Conservation (phyloP, 2,797 vertebrate species). For the Pagetopsis macropterus region DNA sequence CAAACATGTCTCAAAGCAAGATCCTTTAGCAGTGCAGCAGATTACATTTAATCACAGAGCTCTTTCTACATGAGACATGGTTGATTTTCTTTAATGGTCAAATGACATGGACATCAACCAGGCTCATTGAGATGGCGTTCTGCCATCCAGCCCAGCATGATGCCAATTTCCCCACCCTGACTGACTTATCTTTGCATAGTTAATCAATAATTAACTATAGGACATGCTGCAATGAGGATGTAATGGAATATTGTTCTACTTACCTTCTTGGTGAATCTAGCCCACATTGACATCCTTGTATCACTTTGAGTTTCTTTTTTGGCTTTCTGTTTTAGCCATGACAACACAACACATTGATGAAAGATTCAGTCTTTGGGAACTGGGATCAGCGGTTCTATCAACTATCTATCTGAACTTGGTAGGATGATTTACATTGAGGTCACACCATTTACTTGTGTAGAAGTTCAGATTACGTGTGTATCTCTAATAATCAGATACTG, state of each 20-base stretch:
- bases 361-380: not conserved
- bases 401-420: constrained; percentile 4
- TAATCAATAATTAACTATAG: constrained; percentile 55
- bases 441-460: not conserved
- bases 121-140: constrained; percentile 30
- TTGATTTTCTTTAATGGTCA: constrained; percentile 41
- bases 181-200: constrained; percentile 48
- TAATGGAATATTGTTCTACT: not conserved
- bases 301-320: not conserved
- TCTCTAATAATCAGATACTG: constrained; percentile 15
- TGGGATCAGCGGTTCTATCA: not conserved
- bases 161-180: constrained; percentile 26
- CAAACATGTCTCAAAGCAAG: constrained; percentile 3
- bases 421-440: not conserved
- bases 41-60: constrained; percentile 22
- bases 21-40: not conserved
- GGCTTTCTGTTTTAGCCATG: not conserved
- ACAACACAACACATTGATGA: not conserved
- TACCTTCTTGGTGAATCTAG: not conserved
- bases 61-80: constrained; percentile 7
- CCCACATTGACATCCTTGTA: not conserved
- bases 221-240: constrained; percentile 34
- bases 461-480: constrained; percentile 14
- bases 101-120: constrained; percentile 43
- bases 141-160: constrained; percentile 37